Evolutionary conservation across 37 sponge, comb jelly and placozoan species (phyloP), one percentile per base, ranked within the genome.

Genomic region (Oopsacas minuta): DNA sequence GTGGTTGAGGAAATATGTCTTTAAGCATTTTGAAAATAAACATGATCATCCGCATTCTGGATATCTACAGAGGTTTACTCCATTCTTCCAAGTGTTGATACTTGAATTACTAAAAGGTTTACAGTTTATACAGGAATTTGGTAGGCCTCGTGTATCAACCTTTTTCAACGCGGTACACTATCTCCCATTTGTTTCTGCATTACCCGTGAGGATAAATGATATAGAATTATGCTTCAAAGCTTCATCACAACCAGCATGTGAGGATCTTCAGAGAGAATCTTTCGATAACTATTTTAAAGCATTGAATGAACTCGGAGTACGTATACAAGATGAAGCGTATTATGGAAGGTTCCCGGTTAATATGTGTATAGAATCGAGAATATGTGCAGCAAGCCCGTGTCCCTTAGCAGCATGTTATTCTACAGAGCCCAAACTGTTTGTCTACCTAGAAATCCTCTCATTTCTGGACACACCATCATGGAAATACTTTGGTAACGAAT

Each of bases 301-400:
- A n/a, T 25, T 61, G 28, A 61, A 61, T 12, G 30, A 61, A 61
- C 75, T 61, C 28, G 75, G 75, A 61, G 20, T 61, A 61, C 20
- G 20, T 7, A 61, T 61, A 3, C 75, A 61, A 12, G 75, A 61
- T 61, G 75, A 61, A 12, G 75, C 75, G 20, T 61, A 61, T 12
- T n/a, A 61, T 61, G 75, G 75, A 25, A 10, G 75, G 30, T 61
- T 61, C 30, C 75, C 75, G 7, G 75, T 61, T 3, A 61, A n/a
- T 61, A 3, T 61, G 17, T 61, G 75, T 61, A n/a, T 61, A 25
- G 75, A 61, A 61, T 61, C 75, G 20, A 61, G 75, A n/a, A 61
- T 61, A 25, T 61, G 75, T 12, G 75, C 17, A 20, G 1, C 22
- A 20, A 61, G 75, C 30, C 75, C 75, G 5, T 61, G 75, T 12